phyloP scores from a whole-genome alignment of 64 coral and sea anemone genomes.

The Pocillopora damicornis region DNA sequence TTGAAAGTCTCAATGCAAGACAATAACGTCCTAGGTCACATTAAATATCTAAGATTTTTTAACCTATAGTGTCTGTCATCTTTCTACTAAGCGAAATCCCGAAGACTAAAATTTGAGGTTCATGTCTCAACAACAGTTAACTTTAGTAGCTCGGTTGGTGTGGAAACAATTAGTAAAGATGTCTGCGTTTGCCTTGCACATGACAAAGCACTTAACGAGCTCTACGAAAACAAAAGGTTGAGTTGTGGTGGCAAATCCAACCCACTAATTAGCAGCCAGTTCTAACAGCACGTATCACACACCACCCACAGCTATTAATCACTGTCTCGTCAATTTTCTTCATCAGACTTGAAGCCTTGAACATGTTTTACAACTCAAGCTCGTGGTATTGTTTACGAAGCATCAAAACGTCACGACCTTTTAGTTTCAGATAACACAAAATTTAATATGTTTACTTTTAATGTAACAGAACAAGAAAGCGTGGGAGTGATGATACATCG shows the following conservation, averaged over 20 bases:
- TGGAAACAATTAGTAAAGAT: slow-evolving; percentile 12
- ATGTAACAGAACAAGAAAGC: too few species aligned
- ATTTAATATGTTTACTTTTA: too few species aligned
- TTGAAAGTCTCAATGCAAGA: slow-evolving; percentile 14
- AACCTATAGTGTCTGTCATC: background rate
- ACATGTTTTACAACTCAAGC: background rate
- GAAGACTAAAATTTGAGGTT: background rate
- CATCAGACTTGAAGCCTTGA: background rate
- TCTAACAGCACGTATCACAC: slow-evolving; percentile 2
- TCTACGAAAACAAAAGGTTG: slow-evolving; percentile 41
- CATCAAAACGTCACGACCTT: background rate
- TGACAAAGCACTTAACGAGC: slow-evolving; percentile 43
- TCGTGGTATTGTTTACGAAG: background rate
- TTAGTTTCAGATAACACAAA: too few species aligned
- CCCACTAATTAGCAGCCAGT: slow-evolving; percentile 34
- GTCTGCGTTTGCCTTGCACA: slow-evolving; percentile 12
- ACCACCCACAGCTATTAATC: slow-evolving; percentile 4
- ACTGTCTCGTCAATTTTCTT: background rate
- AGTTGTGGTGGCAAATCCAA: slow-evolving; percentile 24
- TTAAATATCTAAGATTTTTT: slow-evolving; percentile 22
- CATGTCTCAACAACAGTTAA: background rate
- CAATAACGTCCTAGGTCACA: slow-evolving; percentile 24
- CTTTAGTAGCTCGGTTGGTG: background rate
- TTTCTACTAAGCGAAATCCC: background rate
- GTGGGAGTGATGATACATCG: too few species aligned